Conservation (phyloP, 2,113 vertebrate species). For the Daubentonia madagascariensis region DNA sequence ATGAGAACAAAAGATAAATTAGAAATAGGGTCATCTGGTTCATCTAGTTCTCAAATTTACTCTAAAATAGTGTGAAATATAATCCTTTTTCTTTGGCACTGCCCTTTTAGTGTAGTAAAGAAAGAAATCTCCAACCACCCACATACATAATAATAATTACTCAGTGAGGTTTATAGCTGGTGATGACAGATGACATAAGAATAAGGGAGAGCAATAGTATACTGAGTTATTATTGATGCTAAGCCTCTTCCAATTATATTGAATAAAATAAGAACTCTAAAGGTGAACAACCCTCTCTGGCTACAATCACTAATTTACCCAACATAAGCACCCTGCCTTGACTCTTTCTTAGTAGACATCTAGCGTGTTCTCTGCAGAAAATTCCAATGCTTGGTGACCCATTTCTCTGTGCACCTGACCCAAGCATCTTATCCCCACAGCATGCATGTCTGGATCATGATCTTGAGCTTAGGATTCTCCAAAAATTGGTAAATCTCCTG, state of each 20-base stretch:
- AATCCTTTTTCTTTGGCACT: not conserved
- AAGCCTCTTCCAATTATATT: not conserved
- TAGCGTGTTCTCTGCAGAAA: not conserved
- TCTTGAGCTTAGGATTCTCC: not conserved
- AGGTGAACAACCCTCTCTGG: not conserved
- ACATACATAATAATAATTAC: not conserved
- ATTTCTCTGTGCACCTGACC: not conserved
- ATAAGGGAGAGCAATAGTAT: not conserved
- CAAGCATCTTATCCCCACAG: not conserved
- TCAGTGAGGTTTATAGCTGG: not conserved
- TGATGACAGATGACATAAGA: not conserved
- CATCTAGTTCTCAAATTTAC: constrained; percentile 3
- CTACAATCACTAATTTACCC: not conserved
- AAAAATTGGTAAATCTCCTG: not conserved
- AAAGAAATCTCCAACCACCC: not conserved
- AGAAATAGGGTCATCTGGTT: not conserved
- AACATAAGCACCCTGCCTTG: not conserved
- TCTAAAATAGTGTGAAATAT: not conserved
- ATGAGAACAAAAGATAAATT: not conserved
- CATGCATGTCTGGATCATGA: not conserved
- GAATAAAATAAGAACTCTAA: not conserved
- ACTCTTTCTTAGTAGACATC: not conserved
- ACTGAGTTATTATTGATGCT: not conserved
- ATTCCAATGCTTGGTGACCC: not conserved
- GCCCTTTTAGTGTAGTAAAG: not conserved